phyloP scores from a whole-genome alignment of 2,797 vertebrate species.

The Toxotes lorentzi region DNA sequence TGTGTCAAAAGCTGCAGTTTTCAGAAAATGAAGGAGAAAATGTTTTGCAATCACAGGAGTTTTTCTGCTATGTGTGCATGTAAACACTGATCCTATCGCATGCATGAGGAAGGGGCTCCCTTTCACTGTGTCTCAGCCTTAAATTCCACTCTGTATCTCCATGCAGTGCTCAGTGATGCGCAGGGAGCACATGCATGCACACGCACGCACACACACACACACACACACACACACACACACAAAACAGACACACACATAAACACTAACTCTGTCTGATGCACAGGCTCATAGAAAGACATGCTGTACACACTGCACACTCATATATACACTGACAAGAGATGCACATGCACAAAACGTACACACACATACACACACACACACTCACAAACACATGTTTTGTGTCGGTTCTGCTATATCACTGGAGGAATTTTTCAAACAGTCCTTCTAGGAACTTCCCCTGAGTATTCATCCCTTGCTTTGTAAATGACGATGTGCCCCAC shows the following conservation, averaged over 20 bases:
- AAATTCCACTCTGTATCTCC: conserved; percentile 73
- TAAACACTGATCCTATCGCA: conserved; percentile 80
- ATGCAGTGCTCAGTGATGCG: conserved; percentile 66
- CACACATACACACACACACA: background rate
- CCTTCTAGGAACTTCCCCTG: background rate
- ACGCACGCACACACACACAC: conserved; percentile 29
- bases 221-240: conserved; percentile 14
- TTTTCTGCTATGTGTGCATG: conserved; percentile 67
- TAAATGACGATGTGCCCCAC: background rate
- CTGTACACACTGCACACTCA: conserved; percentile 17
- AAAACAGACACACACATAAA: conserved; percentile 22
- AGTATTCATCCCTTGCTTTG: background rate
- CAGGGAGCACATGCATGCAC: conserved; percentile 31
- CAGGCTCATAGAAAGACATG: conserved; percentile 27
- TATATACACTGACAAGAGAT: conserved; percentile 16
- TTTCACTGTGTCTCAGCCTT: conserved; percentile 64
- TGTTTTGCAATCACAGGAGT: conserved; percentile 54
- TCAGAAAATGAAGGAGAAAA: conserved; percentile 18
- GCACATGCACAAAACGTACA: background rate
- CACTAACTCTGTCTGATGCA: conserved; percentile 24
- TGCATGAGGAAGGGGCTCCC: conserved; percentile 72
- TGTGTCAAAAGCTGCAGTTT: conserved; percentile 23
- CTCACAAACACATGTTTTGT: conserved; percentile 6
- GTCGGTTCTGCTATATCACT: conserved; percentile 1
- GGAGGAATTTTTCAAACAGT: background rate